These are phyloP conservation scores for Philotrypesis tridentata DNA, from an alignment of 1,140 invertebrate species.

Conservation along the genomic window DNA sequence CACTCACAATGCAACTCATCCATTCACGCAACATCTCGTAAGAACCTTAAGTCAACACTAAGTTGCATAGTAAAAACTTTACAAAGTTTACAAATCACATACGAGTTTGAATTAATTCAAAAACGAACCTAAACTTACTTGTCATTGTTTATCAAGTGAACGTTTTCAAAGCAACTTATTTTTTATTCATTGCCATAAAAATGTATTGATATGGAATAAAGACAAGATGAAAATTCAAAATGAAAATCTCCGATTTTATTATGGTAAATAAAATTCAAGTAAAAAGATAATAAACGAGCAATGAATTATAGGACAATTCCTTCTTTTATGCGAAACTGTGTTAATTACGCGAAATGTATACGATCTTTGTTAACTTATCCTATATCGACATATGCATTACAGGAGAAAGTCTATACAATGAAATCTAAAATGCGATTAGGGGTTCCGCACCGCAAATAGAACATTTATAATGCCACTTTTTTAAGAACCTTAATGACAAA, in stretches of 20 bases:
- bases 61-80: conserved; percentile 44
- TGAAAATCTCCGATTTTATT: neutral
- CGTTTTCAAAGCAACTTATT: neutral
- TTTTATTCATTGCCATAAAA: neutral
- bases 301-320: conserved; percentile 22
- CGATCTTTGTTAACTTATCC: conserved; percentile 28
- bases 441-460: conserved; percentile 27
- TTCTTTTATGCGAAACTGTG: conserved; percentile 25
- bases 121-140: conserved; percentile 6
- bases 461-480: conserved; percentile 52
- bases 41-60: conserved; percentile 13
- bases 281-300: conserved; percentile 8
- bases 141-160: neutral
- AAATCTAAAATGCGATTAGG: conserved; percentile 36
- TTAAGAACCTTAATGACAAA: conserved; percentile 45
- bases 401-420: conserved; percentile 42
- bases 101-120: conserved; percentile 38
- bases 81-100: conserved; percentile 51
- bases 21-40: conserved; percentile 15
- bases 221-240: neutral
- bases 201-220: neutral
- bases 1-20: conserved; percentile 2
- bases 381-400: conserved; percentile 51
- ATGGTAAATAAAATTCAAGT: conserved; percentile 18
- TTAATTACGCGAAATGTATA: conserved; percentile 28